Evolutionary conservation across 2,113 vertebrate species (phyloP), one percentile per base, ranked within the genome.

Genomic region (Mus musculus): DNA sequence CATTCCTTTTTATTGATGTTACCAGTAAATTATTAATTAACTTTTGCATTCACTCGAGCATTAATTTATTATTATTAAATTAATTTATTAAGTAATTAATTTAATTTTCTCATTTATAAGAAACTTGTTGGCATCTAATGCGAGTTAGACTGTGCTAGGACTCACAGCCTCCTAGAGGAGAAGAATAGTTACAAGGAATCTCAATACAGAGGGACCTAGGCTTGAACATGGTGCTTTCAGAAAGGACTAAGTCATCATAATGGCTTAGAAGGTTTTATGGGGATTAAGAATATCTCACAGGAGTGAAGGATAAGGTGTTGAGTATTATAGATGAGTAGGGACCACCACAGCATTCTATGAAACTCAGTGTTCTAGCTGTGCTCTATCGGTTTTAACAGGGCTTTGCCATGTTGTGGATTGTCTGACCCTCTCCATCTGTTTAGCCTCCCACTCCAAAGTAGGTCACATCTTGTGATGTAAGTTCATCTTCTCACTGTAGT

Each of bases 11-110:
- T 77, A 5, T 28, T 39, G 80, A 10, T 5, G 7, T 67, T 19
- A 59, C 36, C 28, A 85, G 61, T 59, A 91, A 61, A 61, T 69
- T 92, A 95, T 92, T 72, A 49, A 49, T 72, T 46, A 76, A 49
- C 67, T 24, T 54, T 19, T 91, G 24, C 22, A 54, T 88, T 36
- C 61, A 76, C 65, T 90, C 28, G 67, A n/a, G 13, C 46, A 75
- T 67, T 86, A 42, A 77, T 52, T 24, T 76, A 39, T 61, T 61
- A 61, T 61, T 61, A 61, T 61, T 61, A 61, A 61, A 22, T 61
- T 61, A 61, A 61, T 17, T 56, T 56, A 16, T 56, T 61, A 61
- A 61, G 19, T 22, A 22, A 61, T 61, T 24, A 22, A 61, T 61
- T 61, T 61, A 61, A 61, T 71, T 78, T 59, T 42, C 42, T 28